phyloP scores from a whole-genome alignment of 1,140 invertebrate species.

The Limonius californicus region DNA sequence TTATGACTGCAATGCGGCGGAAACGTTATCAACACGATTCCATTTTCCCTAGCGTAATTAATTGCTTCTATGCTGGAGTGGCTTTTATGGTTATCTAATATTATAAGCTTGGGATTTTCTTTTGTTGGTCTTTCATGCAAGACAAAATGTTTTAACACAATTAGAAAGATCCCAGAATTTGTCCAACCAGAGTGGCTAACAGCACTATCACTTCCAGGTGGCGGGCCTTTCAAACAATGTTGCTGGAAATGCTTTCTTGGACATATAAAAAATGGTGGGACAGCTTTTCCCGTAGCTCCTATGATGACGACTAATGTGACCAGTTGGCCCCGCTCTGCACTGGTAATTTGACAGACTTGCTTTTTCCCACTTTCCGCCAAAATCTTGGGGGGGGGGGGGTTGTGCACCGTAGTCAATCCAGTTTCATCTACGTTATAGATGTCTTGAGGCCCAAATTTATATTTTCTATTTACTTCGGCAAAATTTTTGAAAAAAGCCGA shows the following conservation, averaged over 20 bases:
- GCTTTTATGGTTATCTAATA: neutral
- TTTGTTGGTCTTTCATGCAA: neutral
- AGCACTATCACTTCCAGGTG: neutral
- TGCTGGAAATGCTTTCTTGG: neutral
- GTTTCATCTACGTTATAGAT: constrained; percentile 19
- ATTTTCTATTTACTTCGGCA: neutral
- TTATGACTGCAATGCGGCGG: neutral
- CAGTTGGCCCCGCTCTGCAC: neutral
- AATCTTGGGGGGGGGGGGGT: neutral
- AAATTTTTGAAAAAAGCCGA: neutral
- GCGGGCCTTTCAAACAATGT: neutral
- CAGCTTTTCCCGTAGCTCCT: neutral
- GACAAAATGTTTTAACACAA: neutral
- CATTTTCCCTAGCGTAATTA: neutral
- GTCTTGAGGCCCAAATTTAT: neutral
- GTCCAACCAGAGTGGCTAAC: neutral
- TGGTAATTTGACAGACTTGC: neutral
- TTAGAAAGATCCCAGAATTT: neutral
- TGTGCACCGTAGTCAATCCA: neutral
- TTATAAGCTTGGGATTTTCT: neutral
- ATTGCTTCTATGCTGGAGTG: neutral
- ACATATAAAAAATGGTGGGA: constrained; percentile 7
- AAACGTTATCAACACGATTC: neutral
- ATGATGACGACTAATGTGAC: neutral
- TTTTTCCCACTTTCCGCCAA: constrained; percentile 12